Conservation (phyloP, 2,888 invertebrate species). For the Mantis religiosa region DNA sequence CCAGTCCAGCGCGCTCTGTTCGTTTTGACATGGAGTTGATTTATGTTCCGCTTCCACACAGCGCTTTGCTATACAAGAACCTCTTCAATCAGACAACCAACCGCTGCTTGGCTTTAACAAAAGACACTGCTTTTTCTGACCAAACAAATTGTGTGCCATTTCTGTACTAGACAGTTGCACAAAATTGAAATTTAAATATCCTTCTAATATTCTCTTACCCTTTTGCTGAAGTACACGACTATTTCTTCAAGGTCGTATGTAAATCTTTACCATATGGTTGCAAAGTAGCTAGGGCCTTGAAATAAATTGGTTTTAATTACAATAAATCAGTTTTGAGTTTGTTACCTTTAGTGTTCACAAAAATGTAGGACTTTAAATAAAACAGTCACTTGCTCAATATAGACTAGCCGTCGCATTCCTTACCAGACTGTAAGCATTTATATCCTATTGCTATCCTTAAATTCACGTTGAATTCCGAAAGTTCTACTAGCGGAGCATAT, state of each 20-base stretch:
- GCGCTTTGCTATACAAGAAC: constrained; percentile 9
- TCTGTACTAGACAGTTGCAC: not conserved
- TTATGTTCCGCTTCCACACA: constrained; percentile 2
- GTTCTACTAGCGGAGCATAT: too few relatives aligned
- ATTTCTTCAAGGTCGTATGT: not conserved
- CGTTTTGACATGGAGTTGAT: constrained; percentile 7
- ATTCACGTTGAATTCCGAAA: too few relatives aligned
- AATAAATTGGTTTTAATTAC: too few relatives aligned
- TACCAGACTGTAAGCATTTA: too few relatives aligned
- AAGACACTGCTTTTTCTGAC: not conserved
- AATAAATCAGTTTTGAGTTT: too few relatives aligned
- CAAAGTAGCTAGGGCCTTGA: too few relatives aligned
- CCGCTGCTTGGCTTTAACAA: not conserved
- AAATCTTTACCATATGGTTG: not conserved
- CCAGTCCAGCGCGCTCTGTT: not conserved
- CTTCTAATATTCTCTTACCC: not conserved
- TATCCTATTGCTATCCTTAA: too few relatives aligned
- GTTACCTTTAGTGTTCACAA: too few relatives aligned
- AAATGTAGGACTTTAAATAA: too few relatives aligned
- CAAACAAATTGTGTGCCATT: not conserved
- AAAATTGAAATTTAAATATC: not conserved
- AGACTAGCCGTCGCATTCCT: too few relatives aligned
- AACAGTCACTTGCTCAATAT: too few relatives aligned
- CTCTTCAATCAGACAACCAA: not conserved
- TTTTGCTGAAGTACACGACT: not conserved